Evolutionary conservation across 2,888 invertebrate species (phyloP), one percentile per base, ranked within the genome.

Genomic region (Lissonota sp.): DNA sequence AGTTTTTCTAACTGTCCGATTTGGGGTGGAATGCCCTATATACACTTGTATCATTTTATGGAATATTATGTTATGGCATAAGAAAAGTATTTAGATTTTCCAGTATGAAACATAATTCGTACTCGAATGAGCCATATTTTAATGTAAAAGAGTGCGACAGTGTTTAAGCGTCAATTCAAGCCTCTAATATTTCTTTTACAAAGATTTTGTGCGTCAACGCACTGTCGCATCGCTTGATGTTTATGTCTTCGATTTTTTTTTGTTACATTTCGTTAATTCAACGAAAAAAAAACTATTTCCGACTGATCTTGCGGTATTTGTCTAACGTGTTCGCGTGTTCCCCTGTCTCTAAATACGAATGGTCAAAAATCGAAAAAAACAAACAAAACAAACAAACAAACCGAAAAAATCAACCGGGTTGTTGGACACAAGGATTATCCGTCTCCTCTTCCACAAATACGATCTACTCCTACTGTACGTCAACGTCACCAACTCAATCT

Each of bases 391-490:
- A 66, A 26, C 12, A 58, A 75, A 88, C 86, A 88, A 88, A 86
- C 26, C 85, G 85, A 83, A 87, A 85, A 84, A 86, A 86, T 86
- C 90, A 89, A 89, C 90, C 87, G 91, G 89, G 26, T 26, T 91
- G 89, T 90, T 90, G 91, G 91, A 91, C 90, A 90, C 88, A 95
- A 95, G 95, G 95, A 94, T 94, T 95, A 94, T 94, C 94, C 94
- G 93, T 94, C 93, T 94, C 94, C 93, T 93, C 93, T 95, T 97
- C 97, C 95, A 96, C 97, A 90, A 90, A 92, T 91, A 91, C 92
- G 88, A 92, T 92, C 91, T 90, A 88, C 91, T 92, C 91, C 87
- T 92, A 90, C 91, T 92, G 91, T 91, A 91, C 91, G 88, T 91
- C 92, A 92, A 88, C 92, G 90, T 91, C 92, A 92, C 91, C 92